Base-by-base conservation (phyloP, 2,888 invertebrate species). In the Mythimna lalbum region DNA sequence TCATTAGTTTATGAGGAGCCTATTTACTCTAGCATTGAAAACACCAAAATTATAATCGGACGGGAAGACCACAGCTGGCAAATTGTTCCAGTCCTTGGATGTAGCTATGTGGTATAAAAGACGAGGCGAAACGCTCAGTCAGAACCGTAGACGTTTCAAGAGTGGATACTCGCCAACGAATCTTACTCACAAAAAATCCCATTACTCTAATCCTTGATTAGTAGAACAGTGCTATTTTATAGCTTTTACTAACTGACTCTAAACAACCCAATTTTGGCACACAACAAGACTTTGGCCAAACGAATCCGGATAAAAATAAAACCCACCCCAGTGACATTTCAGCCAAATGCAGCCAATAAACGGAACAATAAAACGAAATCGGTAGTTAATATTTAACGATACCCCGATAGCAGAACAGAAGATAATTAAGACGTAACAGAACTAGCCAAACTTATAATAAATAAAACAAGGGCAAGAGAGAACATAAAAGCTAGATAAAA, bases 401-500 rank as follows among this genome's bases (percentile, higher is more conserved):
- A 63, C 27, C 27, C 21, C 52, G 55, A 71, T 50, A 76, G 23
- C 69, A 62, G 62, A 73, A 39, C 53, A 63, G 47, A 62, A 19
- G 69, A 78, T 80, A 81, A 84, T 84, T 85, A 85, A 78, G 76
- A 75, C 70, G 33, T 76, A 56, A 19, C n/a, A 59, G 60, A 83
- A 75, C 75, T 79, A 78, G 33, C 69, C 63, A 64, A 78, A 82
- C 36, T 65, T 65, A 68, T 73, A 73, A 73, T 74, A 76, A 76
- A 79, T 74, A 76, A 80, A 70, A 77, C 74, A 83, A 83, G 68
- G 74, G 63, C 55, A 49, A 50, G 19, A 50, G 21, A 53, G 68
- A 59, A 43, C 59, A 67, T 85, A 82, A 85, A 84, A 80, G 21
- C 52, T 80, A 81, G 84, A 89, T 88, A 87, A 87, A 89, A 81